Evolutionary conservation across 2,888 invertebrate species (phyloP).

Genomic region (Spisula subtruncata): DNA sequence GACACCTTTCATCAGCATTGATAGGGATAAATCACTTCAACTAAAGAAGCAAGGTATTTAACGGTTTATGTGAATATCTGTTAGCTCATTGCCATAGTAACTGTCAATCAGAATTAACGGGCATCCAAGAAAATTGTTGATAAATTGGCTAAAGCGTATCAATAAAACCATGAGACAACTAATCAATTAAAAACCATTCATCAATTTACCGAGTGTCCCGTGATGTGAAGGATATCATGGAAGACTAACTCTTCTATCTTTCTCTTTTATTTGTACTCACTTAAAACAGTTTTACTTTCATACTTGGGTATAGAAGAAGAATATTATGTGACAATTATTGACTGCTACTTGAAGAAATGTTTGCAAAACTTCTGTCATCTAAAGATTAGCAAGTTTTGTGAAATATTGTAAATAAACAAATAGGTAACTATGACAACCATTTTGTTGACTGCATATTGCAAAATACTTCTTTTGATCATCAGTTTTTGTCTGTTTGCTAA

Average conservation of each 20-base stretch:
- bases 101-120: constrained; percentile 65
- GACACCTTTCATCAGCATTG: constrained; percentile 27
- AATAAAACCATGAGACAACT: constrained; percentile 26
- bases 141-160: constrained; percentile 31
- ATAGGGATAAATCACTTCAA: constrained; percentile 6
- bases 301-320: background rate
- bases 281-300: no score
- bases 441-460: background rate
- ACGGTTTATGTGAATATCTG: constrained; percentile 33
- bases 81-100: constrained; percentile 62
- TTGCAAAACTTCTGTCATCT: background rate
- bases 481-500: no score
- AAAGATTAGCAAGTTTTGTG: background rate
- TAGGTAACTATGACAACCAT: background rate
- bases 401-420: background rate
- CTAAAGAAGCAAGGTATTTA: constrained; percentile 27
- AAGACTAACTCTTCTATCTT: no score
- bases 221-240: no score
- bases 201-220: background rate
- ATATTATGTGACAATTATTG: background rate
- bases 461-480: no score
- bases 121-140: constrained; percentile 18
- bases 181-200: constrained; percentile 38
- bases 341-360: no score
- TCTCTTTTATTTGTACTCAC: no score